Evolutionary conservation across 2,113 vertebrate species (phyloP), one percentile per base, ranked within the genome.

Genomic region (Suncus etruscus): DNA sequence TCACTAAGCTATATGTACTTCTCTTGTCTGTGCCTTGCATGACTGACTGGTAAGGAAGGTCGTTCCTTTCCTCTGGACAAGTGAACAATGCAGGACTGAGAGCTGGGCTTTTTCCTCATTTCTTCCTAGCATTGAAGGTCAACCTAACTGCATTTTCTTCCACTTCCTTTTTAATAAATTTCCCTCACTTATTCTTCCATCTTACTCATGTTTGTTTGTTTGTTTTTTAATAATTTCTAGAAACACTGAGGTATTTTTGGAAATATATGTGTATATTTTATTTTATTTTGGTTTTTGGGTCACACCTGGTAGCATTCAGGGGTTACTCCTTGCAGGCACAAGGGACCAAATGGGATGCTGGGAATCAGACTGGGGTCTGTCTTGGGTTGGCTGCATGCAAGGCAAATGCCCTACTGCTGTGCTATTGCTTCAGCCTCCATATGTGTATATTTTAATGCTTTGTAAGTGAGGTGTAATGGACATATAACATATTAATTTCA

Each of bases 141-240:
- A 27, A 47, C 11, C 22, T 51, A 48, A 0, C 0, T 2, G 4
- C 18, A 50, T 87, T 50, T 78, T 51, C 63, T 24, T 75, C 12
- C 25, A 70, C 89, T 83, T 63, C 51, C 70, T 32, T 65, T 47
- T 87, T 54, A 39, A 39, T 61, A 63, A 25, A 7, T 16, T 70
- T 83, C 22, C 61, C 45, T 93, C 27, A 58, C 54, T 63, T 91
- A 68, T 6, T 39, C 51, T 90, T 72, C 11, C 20, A n/a, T 14
- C 61, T 82, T 61, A 78, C 0, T 63, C 70, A 45, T 54, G n/a
- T 69, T 66, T 39, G 1, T 66, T 11, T 25, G 45, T 69, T n/a
- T n/a, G 87, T 86, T 90, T 86, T 90, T 91, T 54, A 74, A n/a
- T n/a, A n/a, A 58, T 18, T 20, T 58, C 54, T 58, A 58, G 16